These are phyloP conservation scores for Gallinago nigripennis DNA, from an alignment of 2,797 vertebrate species.

Conservation along the genomic window DNA sequence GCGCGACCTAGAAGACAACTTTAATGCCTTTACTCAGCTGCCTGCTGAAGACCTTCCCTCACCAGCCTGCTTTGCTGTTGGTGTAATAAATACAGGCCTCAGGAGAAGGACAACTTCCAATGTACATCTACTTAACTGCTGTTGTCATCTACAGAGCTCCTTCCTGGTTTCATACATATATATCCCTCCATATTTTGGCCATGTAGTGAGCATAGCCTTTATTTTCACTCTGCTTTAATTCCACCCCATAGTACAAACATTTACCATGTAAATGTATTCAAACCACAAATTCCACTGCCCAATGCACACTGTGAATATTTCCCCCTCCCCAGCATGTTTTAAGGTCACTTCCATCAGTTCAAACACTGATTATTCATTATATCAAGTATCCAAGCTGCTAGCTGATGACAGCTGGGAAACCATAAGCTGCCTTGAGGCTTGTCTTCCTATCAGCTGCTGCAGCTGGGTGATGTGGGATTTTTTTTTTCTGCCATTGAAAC, in stretches of 20 bases:
- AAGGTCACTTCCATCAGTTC: slow-evolving; percentile 44
- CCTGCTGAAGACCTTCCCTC: not conserved
- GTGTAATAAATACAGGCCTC: not conserved
- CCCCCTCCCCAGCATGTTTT: not conserved
- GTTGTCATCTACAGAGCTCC: not conserved
- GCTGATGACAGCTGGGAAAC: slow-evolving; percentile 65
- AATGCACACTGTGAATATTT: not conserved
- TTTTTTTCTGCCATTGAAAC: slow-evolving; percentile 37
- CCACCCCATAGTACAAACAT: not conserved
- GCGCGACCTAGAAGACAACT: not conserved
- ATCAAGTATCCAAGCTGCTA: slow-evolving; percentile 3
- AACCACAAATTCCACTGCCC: not conserved
- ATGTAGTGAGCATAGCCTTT: not conserved
- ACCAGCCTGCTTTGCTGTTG: not conserved
- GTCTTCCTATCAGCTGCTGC: slow-evolving; percentile 54
- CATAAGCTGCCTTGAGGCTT: slow-evolving; percentile 53
- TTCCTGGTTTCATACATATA: not conserved
- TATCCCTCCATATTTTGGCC: not conserved
- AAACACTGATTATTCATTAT: slow-evolving; percentile 49
- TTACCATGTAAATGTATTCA: not conserved
- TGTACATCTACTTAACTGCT: not conserved
- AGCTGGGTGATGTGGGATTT: not conserved
- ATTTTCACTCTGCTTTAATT: not conserved
- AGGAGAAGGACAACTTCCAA: not conserved
- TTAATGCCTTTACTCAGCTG: not conserved